phyloP scores from a whole-genome alignment of 64 coral and sea anemone species.

The Stichodactyla helianthus region DNA sequence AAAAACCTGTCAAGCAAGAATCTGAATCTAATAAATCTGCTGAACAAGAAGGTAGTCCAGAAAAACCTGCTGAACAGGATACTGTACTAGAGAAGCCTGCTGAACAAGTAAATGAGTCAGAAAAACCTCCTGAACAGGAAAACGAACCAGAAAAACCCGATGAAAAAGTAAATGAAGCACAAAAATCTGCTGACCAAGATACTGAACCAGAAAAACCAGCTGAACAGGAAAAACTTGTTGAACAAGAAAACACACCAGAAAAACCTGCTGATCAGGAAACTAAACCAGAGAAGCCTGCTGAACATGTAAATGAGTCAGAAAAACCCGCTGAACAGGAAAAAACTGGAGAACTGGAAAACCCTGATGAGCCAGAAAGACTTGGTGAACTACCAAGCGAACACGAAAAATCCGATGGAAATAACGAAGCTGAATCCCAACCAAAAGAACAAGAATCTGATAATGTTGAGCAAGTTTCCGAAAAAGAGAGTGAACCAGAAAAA shows the following conservation, averaged over 20 bases:
- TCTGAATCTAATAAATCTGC: not conserved
- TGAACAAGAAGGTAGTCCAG: not conserved
- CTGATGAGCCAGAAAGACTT: not conserved
- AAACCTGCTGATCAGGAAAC: conserved; percentile 4
- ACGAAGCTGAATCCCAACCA: not conserved
- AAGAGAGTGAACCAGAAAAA: not conserved
- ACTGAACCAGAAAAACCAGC: not conserved
- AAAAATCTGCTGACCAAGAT: not conserved
- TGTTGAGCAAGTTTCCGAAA: conserved; percentile 12
- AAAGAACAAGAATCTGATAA: conserved; percentile 19
- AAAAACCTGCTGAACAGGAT: conserved; percentile 20
- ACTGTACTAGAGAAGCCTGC: conserved; percentile 20
- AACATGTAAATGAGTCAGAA: not conserved
- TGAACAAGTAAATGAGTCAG: not conserved
- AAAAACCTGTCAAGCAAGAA: conserved; percentile 5
- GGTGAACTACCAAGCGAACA: not conserved
- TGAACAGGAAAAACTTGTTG: not conserved
- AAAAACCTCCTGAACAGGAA: conserved; percentile 19
- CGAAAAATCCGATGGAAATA: conserved; percentile 7
- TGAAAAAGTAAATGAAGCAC: not conserved
- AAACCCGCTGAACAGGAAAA: not conserved
- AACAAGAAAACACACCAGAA: not conserved
- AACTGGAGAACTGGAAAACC: not conserved
- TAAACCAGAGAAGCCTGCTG: not conserved
- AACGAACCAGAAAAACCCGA: not conserved